phyloP scores from a whole-genome alignment of 1,140 invertebrate species.

The Plodia interpunctella region DNA sequence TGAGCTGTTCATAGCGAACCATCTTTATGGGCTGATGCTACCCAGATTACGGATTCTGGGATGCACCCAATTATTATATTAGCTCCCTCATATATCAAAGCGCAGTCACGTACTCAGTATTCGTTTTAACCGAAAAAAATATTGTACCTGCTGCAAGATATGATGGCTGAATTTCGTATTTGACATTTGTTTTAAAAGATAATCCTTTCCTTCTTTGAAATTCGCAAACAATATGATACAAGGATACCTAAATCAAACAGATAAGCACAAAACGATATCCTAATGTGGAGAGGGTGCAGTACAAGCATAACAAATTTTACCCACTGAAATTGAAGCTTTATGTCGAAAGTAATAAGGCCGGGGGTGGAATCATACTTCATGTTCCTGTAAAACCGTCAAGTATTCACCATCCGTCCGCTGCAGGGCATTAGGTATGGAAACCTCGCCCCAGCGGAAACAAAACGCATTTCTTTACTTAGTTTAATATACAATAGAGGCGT shows the following conservation, averaged over 20 bases:
- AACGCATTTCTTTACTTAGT: conserved; percentile 68
- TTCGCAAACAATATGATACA: conserved; percentile 1
- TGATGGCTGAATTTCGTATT: background rate
- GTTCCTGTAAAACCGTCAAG: conserved; percentile 30
- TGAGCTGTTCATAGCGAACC: conserved; percentile 50
- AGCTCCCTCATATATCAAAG: conserved; percentile 7
- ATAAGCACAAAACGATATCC: conserved; percentile 12
- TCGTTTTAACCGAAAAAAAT: conserved; percentile 6
- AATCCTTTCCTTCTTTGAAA: background rate
- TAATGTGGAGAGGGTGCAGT: conserved; percentile 14
- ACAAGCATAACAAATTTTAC: conserved; percentile 2
- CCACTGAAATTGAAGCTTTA: background rate
- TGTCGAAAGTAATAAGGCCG: background rate
- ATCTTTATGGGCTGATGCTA: conserved; percentile 37
- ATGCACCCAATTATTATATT: conserved; percentile 16
- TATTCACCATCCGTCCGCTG: conserved; percentile 36
- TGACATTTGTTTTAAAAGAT: too few relatives aligned
- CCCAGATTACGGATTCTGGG: conserved; percentile 13
- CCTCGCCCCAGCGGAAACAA: conserved; percentile 57
- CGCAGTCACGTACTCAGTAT: conserved; percentile 1
- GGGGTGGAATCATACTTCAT: background rate
- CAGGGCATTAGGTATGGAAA: conserved; percentile 59
- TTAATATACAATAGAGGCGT: conserved; percentile 57
- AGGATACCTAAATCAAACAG: conserved; percentile 12
- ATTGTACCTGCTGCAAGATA: background rate